These are phyloP conservation scores for Elaphurus davidianus DNA, from an alignment of 2,113 vertebrate genomes.

Conservation along the genomic window DNA sequence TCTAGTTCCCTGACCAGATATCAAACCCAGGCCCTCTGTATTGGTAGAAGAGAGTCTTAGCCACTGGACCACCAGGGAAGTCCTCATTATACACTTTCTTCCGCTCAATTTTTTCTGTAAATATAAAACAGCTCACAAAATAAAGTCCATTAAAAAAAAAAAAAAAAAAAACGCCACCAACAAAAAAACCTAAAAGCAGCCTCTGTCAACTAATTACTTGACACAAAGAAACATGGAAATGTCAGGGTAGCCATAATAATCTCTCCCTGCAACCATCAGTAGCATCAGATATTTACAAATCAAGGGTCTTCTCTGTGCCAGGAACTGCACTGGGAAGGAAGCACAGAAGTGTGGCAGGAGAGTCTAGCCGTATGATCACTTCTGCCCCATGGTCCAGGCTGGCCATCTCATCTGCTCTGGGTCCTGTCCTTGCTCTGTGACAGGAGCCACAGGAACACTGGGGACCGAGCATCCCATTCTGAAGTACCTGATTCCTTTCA, in stretches of 20 bases:
- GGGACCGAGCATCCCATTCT: neutral
- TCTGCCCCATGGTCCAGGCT: accelerated
- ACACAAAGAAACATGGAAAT: too few species aligned
- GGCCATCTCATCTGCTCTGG: neutral
- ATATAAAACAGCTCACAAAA: neutral
- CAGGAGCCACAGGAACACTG: neutral
- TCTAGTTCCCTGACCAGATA: neutral
- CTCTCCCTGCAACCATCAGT: neutral
- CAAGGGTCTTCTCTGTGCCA: neutral
- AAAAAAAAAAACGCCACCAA: neutral
- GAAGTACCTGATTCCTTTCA: neutral
- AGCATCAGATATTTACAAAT: neutral
- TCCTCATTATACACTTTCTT: neutral
- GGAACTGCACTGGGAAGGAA: neutral
- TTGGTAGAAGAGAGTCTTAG: neutral
- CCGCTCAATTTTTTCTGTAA: neutral
- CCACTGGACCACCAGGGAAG: neutral
- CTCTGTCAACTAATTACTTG: neutral
- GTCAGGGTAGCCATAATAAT: too few species aligned
- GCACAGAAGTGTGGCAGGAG: neutral
- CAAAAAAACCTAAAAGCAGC: neutral
- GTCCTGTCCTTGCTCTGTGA: neutral
- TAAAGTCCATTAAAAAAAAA: neutral
- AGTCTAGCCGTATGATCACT: accelerated
- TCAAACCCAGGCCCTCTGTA: neutral